Percentiles rank a stretch among this genome's conserved stretches.
Conservation (phyloP, 2,797 vertebrate genomes). For the Antrozous pallidus region DNA sequence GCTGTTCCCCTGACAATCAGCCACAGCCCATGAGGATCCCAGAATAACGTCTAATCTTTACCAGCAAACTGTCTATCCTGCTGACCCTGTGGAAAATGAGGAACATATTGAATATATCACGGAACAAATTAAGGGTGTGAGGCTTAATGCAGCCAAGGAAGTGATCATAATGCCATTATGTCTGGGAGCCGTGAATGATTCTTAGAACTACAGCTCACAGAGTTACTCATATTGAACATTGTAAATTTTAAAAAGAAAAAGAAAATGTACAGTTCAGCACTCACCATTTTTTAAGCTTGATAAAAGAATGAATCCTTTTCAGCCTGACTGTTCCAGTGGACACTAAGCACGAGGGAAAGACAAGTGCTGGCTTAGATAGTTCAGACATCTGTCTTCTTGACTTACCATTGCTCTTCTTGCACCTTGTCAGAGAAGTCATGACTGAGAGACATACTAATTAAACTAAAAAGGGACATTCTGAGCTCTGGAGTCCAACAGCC, state of each 20-base stretch:
- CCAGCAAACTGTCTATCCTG: slow-evolving; percentile 79
- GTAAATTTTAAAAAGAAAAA: slow-evolving; percentile 60
- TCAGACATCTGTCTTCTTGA: neutral
- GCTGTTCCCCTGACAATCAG: slow-evolving; percentile 79
- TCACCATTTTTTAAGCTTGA: slow-evolving; percentile 18
- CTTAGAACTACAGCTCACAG: slow-evolving; percentile 68
- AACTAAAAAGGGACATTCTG: neutral
- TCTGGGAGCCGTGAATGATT: slow-evolving; percentile 73
- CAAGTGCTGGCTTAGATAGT: neutral
- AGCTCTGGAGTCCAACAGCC: neutral
- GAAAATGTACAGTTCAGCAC: slow-evolving; percentile 43
- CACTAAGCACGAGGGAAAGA: neutral
- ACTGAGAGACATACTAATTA: neutral
- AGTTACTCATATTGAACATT: slow-evolving; percentile 68
- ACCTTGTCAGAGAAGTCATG: neutral
- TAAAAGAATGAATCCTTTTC: neutral
- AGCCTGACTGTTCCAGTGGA: neutral
- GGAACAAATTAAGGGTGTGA: slow-evolving; percentile 78
- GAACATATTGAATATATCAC: slow-evolving; percentile 78
- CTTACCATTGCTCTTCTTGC: neutral
- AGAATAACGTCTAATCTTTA: slow-evolving; percentile 81
- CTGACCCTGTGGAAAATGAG: slow-evolving; percentile 77
- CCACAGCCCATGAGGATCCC: slow-evolving; percentile 68
- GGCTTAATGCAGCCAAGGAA: slow-evolving; percentile 68
- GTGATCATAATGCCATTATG: slow-evolving; percentile 70